Base-by-base conservation (phyloP, 2,888 invertebrate genomes). In the Brachypterus glaber region DNA sequence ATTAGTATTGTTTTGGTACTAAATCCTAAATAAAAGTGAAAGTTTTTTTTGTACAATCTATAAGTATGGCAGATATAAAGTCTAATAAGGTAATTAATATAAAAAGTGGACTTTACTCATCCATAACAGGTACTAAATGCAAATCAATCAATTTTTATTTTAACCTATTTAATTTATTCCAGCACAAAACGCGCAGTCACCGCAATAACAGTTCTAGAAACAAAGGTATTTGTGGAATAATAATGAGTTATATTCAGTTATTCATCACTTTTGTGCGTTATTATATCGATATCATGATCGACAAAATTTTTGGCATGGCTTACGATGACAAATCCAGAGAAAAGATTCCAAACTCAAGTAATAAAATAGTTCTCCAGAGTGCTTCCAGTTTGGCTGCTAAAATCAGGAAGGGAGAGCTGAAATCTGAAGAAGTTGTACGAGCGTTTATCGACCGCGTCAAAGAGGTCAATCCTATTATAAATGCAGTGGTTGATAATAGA, bases 401-500 rank as follows among this genome's bases (percentile, higher is more conserved):
- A 63, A 86, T 87, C 35, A 69, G 77, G 53, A 70, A 70, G 32
- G 70, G 70, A 33, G 67, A 80, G 54, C 45, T 87, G 5, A 62
- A 75, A 32, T 76, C 80, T 2, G 78, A 77, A 54, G 73, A 78
- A 43, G 72, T 90, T 12, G 82, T 89, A 0, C 66, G 67, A 42
- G 73, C 78, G 2, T 91, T 79, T 58, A 82, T 88, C 45, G 76
- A 82, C 32, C 73, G 91, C 49, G 87, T 89, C 32, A 74, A 79
- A 46, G 71, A 76, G 56, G 73, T 76, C 0, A 89, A 93, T 61
- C 71, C 73, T 0, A 59, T 82, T 9, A 53, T 92, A 27, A 93
- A 93, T 65, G 83, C 89, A 1, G 73, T 93, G 0, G 84, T 89
- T 0, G 87, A 88, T 52, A 76, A 86, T 24, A 71, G 89, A 35